Evolutionary conservation across 2,113 vertebrate species (phyloP).

Genomic region (Ageneiosus marmoratus): DNA sequence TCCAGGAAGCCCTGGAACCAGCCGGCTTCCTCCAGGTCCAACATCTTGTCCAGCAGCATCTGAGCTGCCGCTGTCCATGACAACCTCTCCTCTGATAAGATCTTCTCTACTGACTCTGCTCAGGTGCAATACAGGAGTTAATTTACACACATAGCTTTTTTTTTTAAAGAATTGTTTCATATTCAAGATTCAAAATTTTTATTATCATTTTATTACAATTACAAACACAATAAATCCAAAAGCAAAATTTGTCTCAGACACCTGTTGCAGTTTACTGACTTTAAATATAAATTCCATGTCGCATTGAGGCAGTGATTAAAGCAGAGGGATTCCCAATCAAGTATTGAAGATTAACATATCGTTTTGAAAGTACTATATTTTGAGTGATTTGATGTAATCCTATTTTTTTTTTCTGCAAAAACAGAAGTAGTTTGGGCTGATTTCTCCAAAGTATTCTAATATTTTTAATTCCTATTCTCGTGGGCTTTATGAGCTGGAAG

Average conservation of each 20-base stretch:
- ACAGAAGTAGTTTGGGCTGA: no score
- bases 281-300: no score
- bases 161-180: neutral
- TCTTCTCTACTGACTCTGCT: constrained; percentile 50
- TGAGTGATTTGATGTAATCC: no score
- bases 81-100: constrained; percentile 46
- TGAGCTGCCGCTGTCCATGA: constrained; percentile 50
- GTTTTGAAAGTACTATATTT: no score
- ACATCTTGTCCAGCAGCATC: constrained; percentile 46
- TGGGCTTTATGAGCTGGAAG: no score
- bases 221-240: neutral
- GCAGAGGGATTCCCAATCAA: no score
- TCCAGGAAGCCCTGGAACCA: constrained; percentile 61
- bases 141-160: neutral
- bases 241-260: neutral
- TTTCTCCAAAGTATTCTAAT: no score
- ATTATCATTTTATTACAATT: neutral
- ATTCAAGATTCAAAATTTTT: neutral
- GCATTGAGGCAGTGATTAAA: no score
- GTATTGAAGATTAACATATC: no score
- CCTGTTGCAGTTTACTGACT: neutral
- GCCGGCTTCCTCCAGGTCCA: constrained; percentile 38
- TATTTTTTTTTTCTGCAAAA: no score
- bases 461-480: no score
- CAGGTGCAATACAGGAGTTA: neutral